Base-by-base conservation (phyloP, 1,140 invertebrate species). In the Augochlora pura region DNA sequence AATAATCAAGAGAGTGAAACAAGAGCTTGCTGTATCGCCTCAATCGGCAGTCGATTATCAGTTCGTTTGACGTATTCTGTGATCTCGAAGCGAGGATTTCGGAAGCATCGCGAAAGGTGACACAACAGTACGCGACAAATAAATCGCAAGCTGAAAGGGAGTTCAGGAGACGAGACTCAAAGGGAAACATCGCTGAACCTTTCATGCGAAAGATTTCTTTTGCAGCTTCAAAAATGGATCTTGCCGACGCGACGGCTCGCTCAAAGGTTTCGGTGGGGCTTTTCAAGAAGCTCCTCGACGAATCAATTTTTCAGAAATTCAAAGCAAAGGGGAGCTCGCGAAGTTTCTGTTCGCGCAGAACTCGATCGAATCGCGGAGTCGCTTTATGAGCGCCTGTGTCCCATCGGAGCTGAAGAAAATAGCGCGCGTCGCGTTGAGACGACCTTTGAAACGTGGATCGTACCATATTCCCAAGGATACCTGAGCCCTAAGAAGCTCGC, bases 251-350 rank as follows among this genome's bases (percentile, higher is more conserved):
- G 54, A 9, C 21, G n/a, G n/a, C 21, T 9, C n/a, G 54, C n/a
- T 57, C 21, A 57, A 57, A 57, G 54, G 54, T 10, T 57, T 52
- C 49, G 14, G 3, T 14, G 49, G 16, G 5, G 49, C 21, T 23
- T n/a, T 10, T n/a, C 54, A n/a, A 57, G 21, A 57, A n/a, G 21
- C 8, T 57, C n/a, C 54, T 2, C 8, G 1, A 21, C 54, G 54
- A 57, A 57, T 57, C 54, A n/a, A n/a, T 57, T 57, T 57, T 57
- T 57, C 21, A 57, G 54, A 57, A 57, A 57, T 57, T n/a, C 54
- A n/a, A 18, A 54, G 21, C 18, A 21, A 54, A 18, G 49, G 16
- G 49, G 49, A 54, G 54, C 54, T 57, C 9, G 54, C 54, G 7
- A 9, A 4, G 54, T n/a, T 57, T 57, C n/a, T n/a, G n/a, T n/a